These are phyloP conservation scores for Melitaea athalia DNA, from an alignment of 2,888 invertebrate genomes.

Conservation along the genomic window DNA sequence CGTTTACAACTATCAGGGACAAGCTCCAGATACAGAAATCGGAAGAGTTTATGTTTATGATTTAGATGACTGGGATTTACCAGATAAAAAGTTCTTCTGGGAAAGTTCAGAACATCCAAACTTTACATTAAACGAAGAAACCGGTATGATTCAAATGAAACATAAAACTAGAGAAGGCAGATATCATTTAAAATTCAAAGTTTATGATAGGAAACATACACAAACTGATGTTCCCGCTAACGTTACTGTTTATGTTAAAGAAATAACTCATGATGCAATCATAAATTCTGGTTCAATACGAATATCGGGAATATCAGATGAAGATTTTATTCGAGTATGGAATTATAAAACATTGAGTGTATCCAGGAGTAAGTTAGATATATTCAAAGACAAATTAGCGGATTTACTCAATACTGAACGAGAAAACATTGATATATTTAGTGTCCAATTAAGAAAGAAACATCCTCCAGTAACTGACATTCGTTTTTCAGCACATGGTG, in stretches of 20 bases:
- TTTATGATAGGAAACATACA: slow-evolving; percentile 96
- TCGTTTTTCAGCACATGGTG: slow-evolving; percentile 96
- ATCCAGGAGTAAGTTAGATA: slow-evolving; percentile 93
- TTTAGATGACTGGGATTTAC: slow-evolving; percentile 98
- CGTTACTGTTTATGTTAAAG: slow-evolving; percentile 96
- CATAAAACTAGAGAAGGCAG: slow-evolving; percentile 95
- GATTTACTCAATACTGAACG: slow-evolving; percentile 92
- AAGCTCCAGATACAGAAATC: slow-evolving; percentile 94
- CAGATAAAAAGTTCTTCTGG: slow-evolving; percentile 98
- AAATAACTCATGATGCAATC: slow-evolving; percentile 97
- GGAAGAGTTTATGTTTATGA: slow-evolving; percentile 98
- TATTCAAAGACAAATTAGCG: slow-evolving; percentile 93
- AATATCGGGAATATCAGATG: slow-evolving; percentile 96
- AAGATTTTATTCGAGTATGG: slow-evolving; percentile 97
- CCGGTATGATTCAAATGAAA: slow-evolving; percentile 97
- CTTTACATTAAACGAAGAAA: slow-evolving; percentile 94
- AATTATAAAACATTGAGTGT: slow-evolving; percentile 93
- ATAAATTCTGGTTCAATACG: slow-evolving; percentile 97
- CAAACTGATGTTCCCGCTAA: slow-evolving; percentile 98
- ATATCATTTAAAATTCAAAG: slow-evolving; percentile 91
- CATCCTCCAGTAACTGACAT: slow-evolving; percentile 95
- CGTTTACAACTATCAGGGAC: slow-evolving; percentile 97
- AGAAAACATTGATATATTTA: slow-evolving; percentile 97
- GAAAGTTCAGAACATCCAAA: slow-evolving; percentile 92
- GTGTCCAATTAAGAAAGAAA: slow-evolving; percentile 93